These are phyloP conservation scores for Propsilocerus akamusi DNA, from an alignment of 1,140 invertebrate genomes.

Conservation along the genomic window DNA sequence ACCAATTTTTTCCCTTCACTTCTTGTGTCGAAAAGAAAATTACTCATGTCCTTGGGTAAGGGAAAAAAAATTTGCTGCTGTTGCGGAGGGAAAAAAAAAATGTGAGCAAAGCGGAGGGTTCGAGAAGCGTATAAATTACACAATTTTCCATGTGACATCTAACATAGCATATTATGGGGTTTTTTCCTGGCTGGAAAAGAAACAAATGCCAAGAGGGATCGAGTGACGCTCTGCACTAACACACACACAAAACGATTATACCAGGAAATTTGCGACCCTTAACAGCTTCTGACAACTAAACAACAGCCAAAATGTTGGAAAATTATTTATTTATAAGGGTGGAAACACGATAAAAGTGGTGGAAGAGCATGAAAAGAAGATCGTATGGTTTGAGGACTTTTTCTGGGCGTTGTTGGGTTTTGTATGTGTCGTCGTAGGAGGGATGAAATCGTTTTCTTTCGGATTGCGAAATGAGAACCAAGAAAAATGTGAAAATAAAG, in stretches of 20 bases:
- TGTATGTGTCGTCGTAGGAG: neutral
- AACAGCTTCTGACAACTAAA: constrained; percentile 2
- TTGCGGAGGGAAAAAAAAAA: neutral
- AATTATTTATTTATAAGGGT: constrained; percentile 4
- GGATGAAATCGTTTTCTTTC: neutral
- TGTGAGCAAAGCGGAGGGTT: neutral
- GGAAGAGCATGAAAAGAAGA: neutral
- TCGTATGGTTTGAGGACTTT: neutral
- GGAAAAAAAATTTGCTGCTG: neutral
- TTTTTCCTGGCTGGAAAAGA: neutral
- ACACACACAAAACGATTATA: neutral
- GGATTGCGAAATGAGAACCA: neutral
- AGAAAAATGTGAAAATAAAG: constrained; percentile 4
- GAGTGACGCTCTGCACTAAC: neutral
- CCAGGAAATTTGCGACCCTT: neutral
- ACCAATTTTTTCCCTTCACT: neutral
- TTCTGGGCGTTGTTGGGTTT: neutral
- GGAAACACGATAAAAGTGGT: constrained; percentile 3
- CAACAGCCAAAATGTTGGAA: constrained; percentile 4
- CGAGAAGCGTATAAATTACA: neutral
- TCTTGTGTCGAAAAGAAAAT: neutral
- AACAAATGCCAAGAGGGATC: neutral
- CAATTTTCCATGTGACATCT: constrained; percentile 1
- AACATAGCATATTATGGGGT: neutral
- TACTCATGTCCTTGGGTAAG: neutral